Base-by-base conservation (phyloP, 2,888 invertebrate species). In the Anthrax anthrax region DNA sequence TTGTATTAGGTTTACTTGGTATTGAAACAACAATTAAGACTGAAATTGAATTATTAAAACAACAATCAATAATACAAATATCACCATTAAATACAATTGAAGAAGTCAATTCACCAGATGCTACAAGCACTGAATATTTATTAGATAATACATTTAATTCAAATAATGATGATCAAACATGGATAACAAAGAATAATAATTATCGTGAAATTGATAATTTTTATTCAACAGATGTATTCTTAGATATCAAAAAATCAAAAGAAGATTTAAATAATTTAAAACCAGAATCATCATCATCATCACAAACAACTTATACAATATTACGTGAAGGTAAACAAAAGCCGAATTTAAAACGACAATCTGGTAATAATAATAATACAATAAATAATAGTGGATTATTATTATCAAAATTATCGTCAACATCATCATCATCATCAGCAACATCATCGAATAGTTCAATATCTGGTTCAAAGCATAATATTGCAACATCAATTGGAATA, bases 1-100 rank as follows among this genome's bases (percentile, higher is more conserved):
- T 79, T 18, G 83, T 84, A 17, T 72, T 87, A 64, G 73, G 79
- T 37, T 75, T 85, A 36, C 70, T 87, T 40, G 85, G 85, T 12
- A 71, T 86, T 47, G 81, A 84, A 56, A 76, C 84, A 3, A 70
- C 70, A 64, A 60, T 63, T 23, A 62, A 62, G 52, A 60, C 55
- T 54, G 66, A 65, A 53, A 59, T 65, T 40, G 65, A 65, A 40
- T 38, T 61, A 51, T 48, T 63, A 49, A 64, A 64, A 44, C 64
- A 63, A 43, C 63, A 63, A 50, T 63, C 63, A 44, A 72, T 57
- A 4, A 47, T 63, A 42, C 63, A 63, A 49, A 56, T 63, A 13
- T 63, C 64, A 0, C 61, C 64, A 0, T 47, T 64, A 9, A 65
- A 64, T 42, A 65, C 65, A 18, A 64, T 65, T 44, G 62, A 63